Evolutionary conservation across 2,113 vertebrate species (phyloP).

Genomic region (Dromiciops gliroides): DNA sequence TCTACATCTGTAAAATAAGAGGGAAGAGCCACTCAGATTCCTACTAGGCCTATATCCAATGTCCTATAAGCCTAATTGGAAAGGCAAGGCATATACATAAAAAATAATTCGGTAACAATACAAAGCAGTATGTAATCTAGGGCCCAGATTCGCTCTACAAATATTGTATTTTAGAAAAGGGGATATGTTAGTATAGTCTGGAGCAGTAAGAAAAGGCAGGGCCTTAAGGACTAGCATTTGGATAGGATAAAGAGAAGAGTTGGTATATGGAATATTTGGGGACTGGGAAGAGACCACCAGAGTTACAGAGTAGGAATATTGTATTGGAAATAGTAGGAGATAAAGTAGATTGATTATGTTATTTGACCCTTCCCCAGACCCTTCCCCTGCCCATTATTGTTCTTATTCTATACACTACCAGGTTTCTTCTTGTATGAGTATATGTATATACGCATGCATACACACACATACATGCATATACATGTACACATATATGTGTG

Average conservation of each 20-base stretch:
- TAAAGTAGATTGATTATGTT: neutral
- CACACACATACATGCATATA: too few species aligned
- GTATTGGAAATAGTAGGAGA: neutral
- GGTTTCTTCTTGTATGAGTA: neutral
- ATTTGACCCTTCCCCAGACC: neutral
- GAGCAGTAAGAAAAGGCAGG: neutral
- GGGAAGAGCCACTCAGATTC: neutral
- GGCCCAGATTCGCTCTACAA: neutral
- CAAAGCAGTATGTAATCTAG: neutral
- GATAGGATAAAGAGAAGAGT: neutral
- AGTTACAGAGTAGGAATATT: neutral
- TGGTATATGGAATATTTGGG: neutral
- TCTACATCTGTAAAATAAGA: neutral
- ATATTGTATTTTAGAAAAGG: neutral
- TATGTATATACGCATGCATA: too few species aligned
- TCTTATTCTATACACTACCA: neutral
- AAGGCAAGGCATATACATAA: neutral
- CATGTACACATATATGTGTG: too few species aligned
- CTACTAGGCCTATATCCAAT: neutral
- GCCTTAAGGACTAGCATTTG: neutral
- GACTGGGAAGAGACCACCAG: neutral
- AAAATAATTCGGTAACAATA: neutral
- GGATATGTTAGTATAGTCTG: neutral
- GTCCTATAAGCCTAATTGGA: neutral
- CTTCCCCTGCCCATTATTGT: neutral